Base-by-base conservation (phyloP, 2,797 vertebrate species). In the Epinephelus malabaricus region DNA sequence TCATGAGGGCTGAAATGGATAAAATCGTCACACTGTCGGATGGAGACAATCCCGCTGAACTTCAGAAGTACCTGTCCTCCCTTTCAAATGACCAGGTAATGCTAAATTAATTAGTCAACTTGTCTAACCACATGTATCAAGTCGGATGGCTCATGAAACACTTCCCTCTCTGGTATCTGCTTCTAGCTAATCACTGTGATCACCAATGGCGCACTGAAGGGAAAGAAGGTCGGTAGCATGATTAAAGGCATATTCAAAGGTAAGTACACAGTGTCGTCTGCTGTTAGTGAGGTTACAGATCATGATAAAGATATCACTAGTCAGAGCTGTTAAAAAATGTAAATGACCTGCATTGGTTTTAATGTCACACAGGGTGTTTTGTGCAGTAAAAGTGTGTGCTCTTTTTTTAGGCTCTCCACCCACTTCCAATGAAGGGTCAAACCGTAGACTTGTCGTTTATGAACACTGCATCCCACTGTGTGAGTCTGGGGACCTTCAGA, bases 401-500 rank as follows among this genome's bases (percentile, higher is more conserved):
- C 0, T 69, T 46, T 27, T 27, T 72, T 47, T 27, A 99, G 98
- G 97, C 27, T 99, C 97, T 18, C 96, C 97, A 1, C 91, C 97
- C 63, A 94, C 83, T 70, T 94, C 94, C 68, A 86, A 74, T 17
- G 95, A 94, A 1, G 97, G 97, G 1, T 93, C 96, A 11, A 91
- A 89, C 50, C 95, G 97, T 72, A 97, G 97, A 68, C 92, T 96
- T 40, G 91, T 95, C 34, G 81, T 98, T 50, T 99, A 99, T 89
- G 96, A 96, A 62, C 96, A 96, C 88, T 97, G 96, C 30, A 72
- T 98, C 84, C 96, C 94, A 0, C 92, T 99, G 7, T 97, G 98
- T 91, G 98, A 99, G 79, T 99, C 98, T 0, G 97, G 98, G 34
- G 97, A 99, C 68, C 92, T 99, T 62, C 97, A 96, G 78, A 83